A percentile compares a stretch with the other conserved stretches of the same genome.
phyloP scores from a whole-genome alignment of 2,113 vertebrate species.

The Kryptolebias marmoratus region DNA sequence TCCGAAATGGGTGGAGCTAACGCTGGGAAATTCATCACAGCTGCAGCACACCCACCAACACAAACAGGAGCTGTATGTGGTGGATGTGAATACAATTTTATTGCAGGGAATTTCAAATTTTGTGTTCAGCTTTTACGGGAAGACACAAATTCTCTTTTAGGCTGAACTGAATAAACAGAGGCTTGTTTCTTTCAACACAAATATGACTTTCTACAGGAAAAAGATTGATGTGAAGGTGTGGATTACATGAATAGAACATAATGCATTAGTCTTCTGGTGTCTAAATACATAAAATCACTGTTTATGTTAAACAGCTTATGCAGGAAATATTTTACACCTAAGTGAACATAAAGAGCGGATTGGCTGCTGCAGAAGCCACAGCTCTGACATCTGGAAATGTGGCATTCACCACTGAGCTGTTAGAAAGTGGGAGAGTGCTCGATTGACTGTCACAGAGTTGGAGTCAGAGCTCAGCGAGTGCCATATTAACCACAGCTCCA shows the following conservation, averaged over 20 bases:
- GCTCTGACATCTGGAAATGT: slow-evolving; percentile 77
- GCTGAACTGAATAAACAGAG: slow-evolving; percentile 26
- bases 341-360: slow-evolving; percentile 59
- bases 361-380: slow-evolving; percentile 58
- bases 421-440: slow-evolving; percentile 72
- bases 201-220: slow-evolving; percentile 10
- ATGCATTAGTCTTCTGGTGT: slow-evolving; percentile 16
- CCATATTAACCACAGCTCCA: slow-evolving; percentile 74
- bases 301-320: slow-evolving; percentile 50
- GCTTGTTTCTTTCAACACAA: slow-evolving; percentile 27
- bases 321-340: slow-evolving; percentile 66
- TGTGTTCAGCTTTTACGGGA: slow-evolving; percentile 39
- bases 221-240: slow-evolving; percentile 22
- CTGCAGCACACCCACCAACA: slow-evolving; percentile 26
- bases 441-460: slow-evolving; percentile 70
- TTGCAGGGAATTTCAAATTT: slow-evolving; percentile 36
- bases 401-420: slow-evolving; percentile 67
- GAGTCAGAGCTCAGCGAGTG: slow-evolving; percentile 71
- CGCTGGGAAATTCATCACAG: slow-evolving; percentile 58
- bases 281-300: slow-evolving; percentile 39
- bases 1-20: slow-evolving; percentile 56
- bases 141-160: slow-evolving; percentile 24
- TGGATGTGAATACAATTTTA: neutral
- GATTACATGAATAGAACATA: slow-evolving; percentile 25
- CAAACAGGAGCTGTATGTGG: slow-evolving; percentile 19